phyloP scores from a whole-genome alignment of 2,797 vertebrate species.

The Lophotriccus pileatus region DNA sequence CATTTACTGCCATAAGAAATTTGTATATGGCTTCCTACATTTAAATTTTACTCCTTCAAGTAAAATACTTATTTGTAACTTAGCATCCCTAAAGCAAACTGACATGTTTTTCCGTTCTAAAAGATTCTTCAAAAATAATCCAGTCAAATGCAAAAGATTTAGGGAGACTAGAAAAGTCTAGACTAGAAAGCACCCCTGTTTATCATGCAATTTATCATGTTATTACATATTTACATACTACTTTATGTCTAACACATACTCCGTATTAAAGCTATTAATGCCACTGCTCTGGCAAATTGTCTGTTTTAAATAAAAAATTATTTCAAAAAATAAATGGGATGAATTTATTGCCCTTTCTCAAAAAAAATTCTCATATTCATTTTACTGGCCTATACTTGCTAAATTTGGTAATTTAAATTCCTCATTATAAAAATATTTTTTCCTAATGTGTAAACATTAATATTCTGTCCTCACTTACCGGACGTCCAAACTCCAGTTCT shows the following conservation, averaged over 20 bases:
- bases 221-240: background rate
- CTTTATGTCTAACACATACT: background rate
- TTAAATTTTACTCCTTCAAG: background rate
- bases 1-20: background rate
- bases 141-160: background rate
- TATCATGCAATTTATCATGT: background rate
- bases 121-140: background rate
- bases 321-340: background rate
- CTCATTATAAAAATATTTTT: constrained; percentile 33
- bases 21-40: background rate
- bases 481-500: constrained; percentile 98
- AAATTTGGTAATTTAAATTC: constrained; percentile 6
- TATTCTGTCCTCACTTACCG: constrained; percentile 91
- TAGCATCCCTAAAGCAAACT: background rate
- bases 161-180: background rate
- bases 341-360: background rate
- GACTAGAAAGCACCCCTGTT: background rate
- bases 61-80: background rate
- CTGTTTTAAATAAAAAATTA: background rate
- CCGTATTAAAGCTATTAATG: background rate
- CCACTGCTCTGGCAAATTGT: background rate
- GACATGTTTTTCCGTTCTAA: background rate
- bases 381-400: background rate
- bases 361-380: background rate
- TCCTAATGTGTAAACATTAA: constrained; percentile 61